These are phyloP conservation scores for Schlechtendalia chinensis DNA, from an alignment of 1,140 invertebrate genomes.

Conservation along the genomic window DNA sequence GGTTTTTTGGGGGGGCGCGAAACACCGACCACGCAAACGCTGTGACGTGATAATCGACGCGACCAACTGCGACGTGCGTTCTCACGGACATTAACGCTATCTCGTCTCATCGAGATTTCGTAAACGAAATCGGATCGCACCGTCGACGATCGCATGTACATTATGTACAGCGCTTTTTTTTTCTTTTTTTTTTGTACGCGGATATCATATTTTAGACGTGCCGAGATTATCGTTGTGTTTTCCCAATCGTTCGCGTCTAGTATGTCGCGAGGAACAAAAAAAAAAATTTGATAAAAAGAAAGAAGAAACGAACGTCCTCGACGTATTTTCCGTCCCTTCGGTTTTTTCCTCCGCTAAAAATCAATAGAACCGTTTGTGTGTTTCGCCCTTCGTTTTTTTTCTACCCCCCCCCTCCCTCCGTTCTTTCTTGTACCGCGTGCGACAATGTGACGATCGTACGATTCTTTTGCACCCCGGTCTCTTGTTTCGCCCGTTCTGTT, in stretches of 20 bases:
- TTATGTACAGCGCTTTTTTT: no score
- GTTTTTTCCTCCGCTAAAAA: slow-evolving; percentile 25
- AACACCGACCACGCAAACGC: no score
- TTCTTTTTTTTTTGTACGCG: no score
- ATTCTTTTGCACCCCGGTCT: background rate
- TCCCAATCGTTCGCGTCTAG: background rate
- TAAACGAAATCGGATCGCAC: no score
- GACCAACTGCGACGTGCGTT: no score
- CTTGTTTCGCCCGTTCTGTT: background rate
- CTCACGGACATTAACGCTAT: no score
- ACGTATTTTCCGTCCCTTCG: background rate
- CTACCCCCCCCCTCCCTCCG: no score
- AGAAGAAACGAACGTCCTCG: background rate
- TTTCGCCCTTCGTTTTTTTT: background rate
- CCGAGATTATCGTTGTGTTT: background rate
- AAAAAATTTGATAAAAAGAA: background rate
- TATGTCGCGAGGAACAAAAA: slow-evolving; percentile 2
- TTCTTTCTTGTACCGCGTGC: background rate
- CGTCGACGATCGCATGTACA: no score
- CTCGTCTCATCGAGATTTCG: no score
- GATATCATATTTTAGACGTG: no score
- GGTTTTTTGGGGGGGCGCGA: no score
- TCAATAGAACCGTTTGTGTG: slow-evolving; percentile 32
- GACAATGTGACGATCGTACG: background rate
- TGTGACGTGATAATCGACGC: no score